Evolutionary conservation across 2,113 vertebrate genomes (phyloP).

Genomic region (Pavo muticus): DNA sequence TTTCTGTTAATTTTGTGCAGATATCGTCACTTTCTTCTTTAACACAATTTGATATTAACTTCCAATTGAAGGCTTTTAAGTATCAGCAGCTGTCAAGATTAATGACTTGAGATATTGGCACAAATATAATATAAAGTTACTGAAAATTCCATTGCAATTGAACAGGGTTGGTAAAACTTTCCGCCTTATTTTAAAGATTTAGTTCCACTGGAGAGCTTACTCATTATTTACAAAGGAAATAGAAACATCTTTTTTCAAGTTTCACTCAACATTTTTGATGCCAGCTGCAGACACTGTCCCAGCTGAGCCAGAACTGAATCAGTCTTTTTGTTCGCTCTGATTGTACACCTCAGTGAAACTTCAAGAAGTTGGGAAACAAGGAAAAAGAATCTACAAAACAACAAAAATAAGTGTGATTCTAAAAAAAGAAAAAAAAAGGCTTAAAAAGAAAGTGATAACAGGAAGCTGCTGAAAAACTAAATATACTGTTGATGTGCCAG

Average conservation of each 20-base stretch:
- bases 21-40: background rate
- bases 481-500: background rate
- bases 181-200: background rate
- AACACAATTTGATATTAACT: background rate
- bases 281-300: background rate
- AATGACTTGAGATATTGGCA: background rate
- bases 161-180: background rate
- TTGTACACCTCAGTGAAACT: background rate
- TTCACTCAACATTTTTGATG: background rate
- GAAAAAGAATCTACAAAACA: background rate
- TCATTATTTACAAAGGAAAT: background rate
- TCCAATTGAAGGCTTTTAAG: background rate
- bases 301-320: background rate
- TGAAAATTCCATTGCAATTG: background rate
- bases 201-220: background rate
- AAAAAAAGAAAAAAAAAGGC: background rate
- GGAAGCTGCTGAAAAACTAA: background rate
- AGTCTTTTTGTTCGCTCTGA: constrained; percentile 8
- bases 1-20: background rate
- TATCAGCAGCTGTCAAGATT: background rate
- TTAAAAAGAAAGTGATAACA: background rate
- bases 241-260: background rate
- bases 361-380: background rate
- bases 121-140: background rate
- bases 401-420: background rate